These are phyloP conservation scores for Athalia circularis DNA, from an alignment of 2,888 invertebrate genomes.

Conservation along the genomic window DNA sequence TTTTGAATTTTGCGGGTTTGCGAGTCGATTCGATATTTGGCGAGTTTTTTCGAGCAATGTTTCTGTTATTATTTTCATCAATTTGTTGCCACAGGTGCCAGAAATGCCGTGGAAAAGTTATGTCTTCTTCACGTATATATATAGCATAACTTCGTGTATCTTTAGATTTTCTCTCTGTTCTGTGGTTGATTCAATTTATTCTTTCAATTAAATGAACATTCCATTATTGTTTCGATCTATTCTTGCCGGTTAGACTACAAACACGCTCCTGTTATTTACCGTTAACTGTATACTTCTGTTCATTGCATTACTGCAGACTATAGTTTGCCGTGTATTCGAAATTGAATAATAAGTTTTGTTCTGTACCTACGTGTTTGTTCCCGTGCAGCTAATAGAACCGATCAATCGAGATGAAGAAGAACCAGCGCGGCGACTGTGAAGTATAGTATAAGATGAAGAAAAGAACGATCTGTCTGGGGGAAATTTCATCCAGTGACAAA, in stretches of 20 bases:
- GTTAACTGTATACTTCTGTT: not conserved
- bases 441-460: not conserved
- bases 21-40: no score
- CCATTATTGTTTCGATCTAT: conserved; percentile 29
- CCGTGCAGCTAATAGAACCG: not conserved
- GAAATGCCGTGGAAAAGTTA: not conserved
- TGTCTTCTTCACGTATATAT: not conserved
- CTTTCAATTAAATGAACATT: conserved; percentile 30
- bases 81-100: not conserved
- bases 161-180: conserved; percentile 17
- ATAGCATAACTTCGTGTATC: not conserved
- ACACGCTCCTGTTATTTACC: conserved; percentile 1
- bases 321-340: not conserved
- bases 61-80: not conserved
- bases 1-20: no score
- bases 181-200: not conserved
- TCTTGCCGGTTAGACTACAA: not conserved
- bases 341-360: conserved; percentile 22
- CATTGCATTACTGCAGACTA: conserved; percentile 2
- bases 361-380: not conserved
- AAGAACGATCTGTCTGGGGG: not conserved
- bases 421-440: no score
- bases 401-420: conserved; percentile 6
- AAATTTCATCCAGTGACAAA: not conserved
- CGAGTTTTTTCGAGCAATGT: no score